Percentiles rank a stretch among this genome's conserved stretches.
Evolutionary conservation across 2,888 invertebrate genomes (phyloP).

Genomic region (Yponomeuta plumbellus): DNA sequence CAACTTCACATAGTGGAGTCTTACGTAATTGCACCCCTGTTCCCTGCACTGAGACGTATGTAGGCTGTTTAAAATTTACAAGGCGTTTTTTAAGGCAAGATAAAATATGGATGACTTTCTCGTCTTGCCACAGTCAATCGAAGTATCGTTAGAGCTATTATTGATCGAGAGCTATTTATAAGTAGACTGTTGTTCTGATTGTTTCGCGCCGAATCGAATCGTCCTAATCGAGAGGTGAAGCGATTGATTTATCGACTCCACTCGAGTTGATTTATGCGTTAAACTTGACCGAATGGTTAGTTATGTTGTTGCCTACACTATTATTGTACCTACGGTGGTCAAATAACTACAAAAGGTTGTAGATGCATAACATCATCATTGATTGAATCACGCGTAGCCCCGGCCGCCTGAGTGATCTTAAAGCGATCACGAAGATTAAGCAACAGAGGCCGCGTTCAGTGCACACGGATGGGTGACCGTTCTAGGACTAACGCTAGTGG

Average conservation of each 20-base stretch:
- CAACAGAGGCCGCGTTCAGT: no score
- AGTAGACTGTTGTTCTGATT: constrained; percentile 32
- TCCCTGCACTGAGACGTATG: no score
- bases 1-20: no score
- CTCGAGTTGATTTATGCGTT: constrained; percentile 59
- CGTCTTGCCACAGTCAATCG: constrained; percentile 1
- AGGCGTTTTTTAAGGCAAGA: background rate
- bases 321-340: background rate
- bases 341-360: background rate
- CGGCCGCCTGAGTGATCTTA: no score
- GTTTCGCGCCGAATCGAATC: constrained; percentile 43
- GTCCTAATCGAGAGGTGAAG: constrained; percentile 50
- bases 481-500: no score
- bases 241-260: constrained; percentile 61
- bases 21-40: no score
- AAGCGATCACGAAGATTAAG: no score
- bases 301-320: constrained; percentile 27
- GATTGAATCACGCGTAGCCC: no score
- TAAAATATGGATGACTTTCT: background rate
- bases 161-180: constrained; percentile 47
- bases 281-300: constrained; percentile 43
- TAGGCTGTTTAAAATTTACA: no score
- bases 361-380: no score
- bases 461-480: no score
- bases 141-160: constrained; percentile 26